Conservation (phyloP, 2,113 vertebrate genomes). For the Atlantisia rogersi region DNA sequence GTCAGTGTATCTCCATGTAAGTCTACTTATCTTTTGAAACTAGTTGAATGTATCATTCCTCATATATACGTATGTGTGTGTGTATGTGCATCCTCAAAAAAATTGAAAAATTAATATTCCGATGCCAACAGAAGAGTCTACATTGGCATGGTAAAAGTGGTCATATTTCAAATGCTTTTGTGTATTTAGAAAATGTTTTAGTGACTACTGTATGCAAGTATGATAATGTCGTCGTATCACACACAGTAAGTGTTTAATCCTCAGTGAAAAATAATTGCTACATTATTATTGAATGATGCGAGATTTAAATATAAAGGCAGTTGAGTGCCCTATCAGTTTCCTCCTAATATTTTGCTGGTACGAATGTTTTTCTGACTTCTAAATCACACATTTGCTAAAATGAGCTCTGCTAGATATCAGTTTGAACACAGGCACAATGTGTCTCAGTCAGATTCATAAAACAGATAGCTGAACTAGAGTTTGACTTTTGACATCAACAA, state of each 20-base stretch:
- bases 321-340: slow-evolving; percentile 79
- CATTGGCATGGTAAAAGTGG: neutral
- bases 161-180: neutral
- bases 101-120: neutral
- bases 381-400: slow-evolving; percentile 84
- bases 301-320: slow-evolving; percentile 77
- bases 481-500: slow-evolving; percentile 87
- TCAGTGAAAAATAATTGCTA: slow-evolving; percentile 64
- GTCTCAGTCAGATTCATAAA: slow-evolving; percentile 84
- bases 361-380: slow-evolving; percentile 81
- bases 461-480: slow-evolving; percentile 83
- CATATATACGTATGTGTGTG: neutral
- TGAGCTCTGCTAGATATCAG: slow-evolving; percentile 83
- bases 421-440: slow-evolving; percentile 82
- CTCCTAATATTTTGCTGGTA: slow-evolving; percentile 76
- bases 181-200: slow-evolving; percentile 16
- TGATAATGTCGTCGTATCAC: slow-evolving; percentile 3
- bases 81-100: neutral
- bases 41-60: neutral
- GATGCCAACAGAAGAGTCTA: neutral
- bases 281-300: slow-evolving; percentile 74
- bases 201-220: neutral
- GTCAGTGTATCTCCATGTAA: slow-evolving; percentile 26
- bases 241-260: slow-evolving; percentile 44
- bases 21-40: slow-evolving; percentile 38